Evolutionary conservation across 1,140 invertebrate species (phyloP).

Genomic region (Magallana gigas): DNA sequence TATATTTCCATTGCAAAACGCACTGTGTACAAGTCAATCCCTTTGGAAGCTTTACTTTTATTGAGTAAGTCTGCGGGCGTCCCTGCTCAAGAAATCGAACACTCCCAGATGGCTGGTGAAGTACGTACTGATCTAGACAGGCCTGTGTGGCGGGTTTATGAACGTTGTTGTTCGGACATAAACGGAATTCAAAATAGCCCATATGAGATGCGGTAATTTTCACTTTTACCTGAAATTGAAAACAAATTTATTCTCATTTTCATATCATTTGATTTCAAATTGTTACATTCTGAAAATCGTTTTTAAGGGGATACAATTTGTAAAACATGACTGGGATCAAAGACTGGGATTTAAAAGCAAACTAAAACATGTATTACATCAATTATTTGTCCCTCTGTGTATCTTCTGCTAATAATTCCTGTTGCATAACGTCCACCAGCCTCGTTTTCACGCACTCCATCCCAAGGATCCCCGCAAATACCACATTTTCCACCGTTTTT

Average conservation of each 20-base stretch:
- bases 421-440: slow-evolving; percentile 78
- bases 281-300: not conserved
- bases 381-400: slow-evolving; percentile 72
- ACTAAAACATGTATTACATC: slow-evolving; percentile 18
- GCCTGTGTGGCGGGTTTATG: slow-evolving; percentile 65
- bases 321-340: not conserved
- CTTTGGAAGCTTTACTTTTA: slow-evolving; percentile 83
- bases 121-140: slow-evolving; percentile 70
- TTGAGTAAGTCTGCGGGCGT: slow-evolving; percentile 41
- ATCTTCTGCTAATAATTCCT: slow-evolving; percentile 76
- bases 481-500: slow-evolving; percentile 79
- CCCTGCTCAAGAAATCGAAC: slow-evolving; percentile 33
- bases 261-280: not conserved
- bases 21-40: slow-evolving; percentile 92
- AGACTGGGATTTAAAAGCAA: not conserved
- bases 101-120: slow-evolving; percentile 41
- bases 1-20: slow-evolving; percentile 94
- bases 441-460: slow-evolving; percentile 77
- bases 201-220: slow-evolving; percentile 68
- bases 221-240: slow-evolving; percentile 51
- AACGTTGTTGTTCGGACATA: slow-evolving; percentile 81
- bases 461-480: slow-evolving; percentile 74
- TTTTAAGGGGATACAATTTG: not conserved
- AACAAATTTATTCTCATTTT: not conserved
- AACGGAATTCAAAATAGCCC: slow-evolving; percentile 73